Evolutionary conservation across 2,113 vertebrate species (phyloP).

Genomic region (Gallinago jamesoni): DNA sequence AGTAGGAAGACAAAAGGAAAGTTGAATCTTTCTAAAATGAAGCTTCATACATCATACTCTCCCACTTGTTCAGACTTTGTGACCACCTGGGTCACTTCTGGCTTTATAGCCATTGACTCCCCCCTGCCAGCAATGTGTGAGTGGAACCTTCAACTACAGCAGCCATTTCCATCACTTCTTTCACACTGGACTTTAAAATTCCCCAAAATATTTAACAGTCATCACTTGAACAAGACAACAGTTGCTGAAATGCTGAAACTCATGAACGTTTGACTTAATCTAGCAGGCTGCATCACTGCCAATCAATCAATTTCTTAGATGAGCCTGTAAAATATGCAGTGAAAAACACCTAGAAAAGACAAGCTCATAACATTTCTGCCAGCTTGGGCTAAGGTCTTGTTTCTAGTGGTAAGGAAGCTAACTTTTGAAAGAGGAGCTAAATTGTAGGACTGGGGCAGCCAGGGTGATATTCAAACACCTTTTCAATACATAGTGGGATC

Average conservation of each 20-base stretch:
- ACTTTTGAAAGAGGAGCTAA: background rate
- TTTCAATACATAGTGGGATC: background rate
- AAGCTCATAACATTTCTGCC: background rate
- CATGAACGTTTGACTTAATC: background rate
- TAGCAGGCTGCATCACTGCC: background rate
- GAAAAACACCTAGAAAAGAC: background rate
- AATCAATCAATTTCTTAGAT: background rate
- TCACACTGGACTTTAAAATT: background rate
- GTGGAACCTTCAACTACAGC: background rate
- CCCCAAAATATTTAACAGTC: background rate
- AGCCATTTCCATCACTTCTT: background rate
- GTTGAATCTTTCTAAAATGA: background rate
- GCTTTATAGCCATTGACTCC: background rate
- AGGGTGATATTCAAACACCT: background rate
- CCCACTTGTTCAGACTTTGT: background rate
- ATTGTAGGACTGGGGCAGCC: background rate
- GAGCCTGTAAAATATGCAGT: background rate
- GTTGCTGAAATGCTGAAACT: background rate
- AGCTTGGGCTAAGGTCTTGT: background rate
- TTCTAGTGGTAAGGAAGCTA: background rate
- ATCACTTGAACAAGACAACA: background rate
- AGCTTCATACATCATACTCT: background rate
- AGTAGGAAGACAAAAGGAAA: background rate
- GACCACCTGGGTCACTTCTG: background rate
- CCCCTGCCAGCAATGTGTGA: background rate